These are phyloP conservation scores for Poecilobothrus nobilitatus DNA, from an alignment of 2,888 invertebrate species.

Conservation along the genomic window DNA sequence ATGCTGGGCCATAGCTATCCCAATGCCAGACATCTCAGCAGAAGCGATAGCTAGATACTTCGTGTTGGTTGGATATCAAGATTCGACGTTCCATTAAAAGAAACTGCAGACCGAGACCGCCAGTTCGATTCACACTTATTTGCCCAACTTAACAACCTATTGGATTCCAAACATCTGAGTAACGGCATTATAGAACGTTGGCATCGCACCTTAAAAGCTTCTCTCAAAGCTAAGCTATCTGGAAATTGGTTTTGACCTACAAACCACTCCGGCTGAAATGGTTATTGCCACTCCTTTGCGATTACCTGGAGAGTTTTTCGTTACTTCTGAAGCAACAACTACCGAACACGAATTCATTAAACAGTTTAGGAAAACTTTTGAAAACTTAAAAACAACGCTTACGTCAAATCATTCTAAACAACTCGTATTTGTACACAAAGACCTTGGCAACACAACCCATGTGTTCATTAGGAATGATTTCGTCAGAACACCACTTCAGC, in stretches of 20 bases:
- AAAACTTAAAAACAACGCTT: too few relatives aligned
- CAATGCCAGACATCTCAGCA: slow-evolving; percentile 25
- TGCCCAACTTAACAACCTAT: slow-evolving; percentile 23
- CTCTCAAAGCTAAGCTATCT: slow-evolving; percentile 27
- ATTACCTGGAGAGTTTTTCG: slow-evolving; percentile 24
- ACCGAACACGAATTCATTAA: too few relatives aligned
- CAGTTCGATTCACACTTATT: slow-evolving; percentile 34
- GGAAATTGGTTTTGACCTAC: slow-evolving; percentile 29
- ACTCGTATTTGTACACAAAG: too few relatives aligned
- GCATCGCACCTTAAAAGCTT: slow-evolving; percentile 37
- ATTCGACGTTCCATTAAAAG: slow-evolving; percentile 34
- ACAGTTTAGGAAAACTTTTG: too few relatives aligned
- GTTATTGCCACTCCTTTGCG: slow-evolving; percentile 28
- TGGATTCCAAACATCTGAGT: slow-evolving; percentile 25
- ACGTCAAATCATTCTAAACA: too few relatives aligned
- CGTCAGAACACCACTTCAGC: too few relatives aligned
- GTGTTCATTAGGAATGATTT: too few relatives aligned
- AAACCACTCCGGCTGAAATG: slow-evolving; percentile 31
- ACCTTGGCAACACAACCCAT: too few relatives aligned
- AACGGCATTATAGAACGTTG: slow-evolving; percentile 39
- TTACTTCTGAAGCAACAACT: too few relatives aligned
- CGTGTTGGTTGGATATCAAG: slow-evolving; percentile 36
- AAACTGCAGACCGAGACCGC: slow-evolving; percentile 36
- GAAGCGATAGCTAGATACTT: slow-evolving; percentile 22
- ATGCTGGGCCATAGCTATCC: slow-evolving; percentile 27